A percentile compares a stretch with the other conserved stretches of the same genome.
phyloP scores from a whole-genome alignment of 2,888 invertebrate species.

The Periphyllus acericola region DNA sequence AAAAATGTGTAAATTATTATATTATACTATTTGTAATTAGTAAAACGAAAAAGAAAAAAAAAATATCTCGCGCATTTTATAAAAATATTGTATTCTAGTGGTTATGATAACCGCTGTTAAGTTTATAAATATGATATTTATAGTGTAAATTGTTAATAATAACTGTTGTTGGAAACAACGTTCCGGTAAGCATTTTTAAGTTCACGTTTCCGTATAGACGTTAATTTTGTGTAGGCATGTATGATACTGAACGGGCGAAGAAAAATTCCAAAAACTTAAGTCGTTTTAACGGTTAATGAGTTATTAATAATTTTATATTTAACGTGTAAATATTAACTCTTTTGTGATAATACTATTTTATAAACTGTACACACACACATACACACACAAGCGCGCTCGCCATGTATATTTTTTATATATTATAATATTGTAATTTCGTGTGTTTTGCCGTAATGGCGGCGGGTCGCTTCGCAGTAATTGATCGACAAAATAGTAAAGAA shows the following conservation, averaged over 20 bases:
- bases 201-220: neutral
- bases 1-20: too few relatives aligned
- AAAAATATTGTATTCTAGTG: neutral
- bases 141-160: neutral
- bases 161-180: neutral
- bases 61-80: too few relatives aligned
- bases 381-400: neutral
- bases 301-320: neutral
- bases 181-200: neutral
- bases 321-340: neutral
- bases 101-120: neutral
- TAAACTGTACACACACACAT: neutral
- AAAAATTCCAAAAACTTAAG: neutral
- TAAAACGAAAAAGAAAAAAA: too few relatives aligned
- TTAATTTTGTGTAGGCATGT: neutral
- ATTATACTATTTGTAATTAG: too few relatives aligned
- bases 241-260: neutral
- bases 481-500: neutral
- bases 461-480: neutral
- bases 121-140: neutral
- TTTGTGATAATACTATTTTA: neutral
- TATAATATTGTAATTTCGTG: too few relatives aligned
- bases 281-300: neutral
- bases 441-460: too few relatives aligned
- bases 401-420: neutral